These are phyloP conservation scores for Didymodactylos carnosus DNA, from an alignment of 2,888 invertebrate genomes.

Conservation along the genomic window DNA sequence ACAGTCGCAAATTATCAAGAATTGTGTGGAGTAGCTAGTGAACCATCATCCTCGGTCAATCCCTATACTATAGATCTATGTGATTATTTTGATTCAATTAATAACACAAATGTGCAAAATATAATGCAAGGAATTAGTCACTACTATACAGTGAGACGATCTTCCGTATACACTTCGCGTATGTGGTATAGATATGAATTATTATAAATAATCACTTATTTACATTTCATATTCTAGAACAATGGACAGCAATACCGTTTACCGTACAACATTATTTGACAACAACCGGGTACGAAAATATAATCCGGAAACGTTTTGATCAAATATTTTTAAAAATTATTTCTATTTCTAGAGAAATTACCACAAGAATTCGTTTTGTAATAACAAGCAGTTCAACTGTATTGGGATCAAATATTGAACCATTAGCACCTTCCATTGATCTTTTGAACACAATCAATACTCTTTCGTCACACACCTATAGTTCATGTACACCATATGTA, in stretches of 20 bases:
- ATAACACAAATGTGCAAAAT: neutral
- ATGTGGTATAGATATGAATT: too few species aligned
- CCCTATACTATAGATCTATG: neutral
- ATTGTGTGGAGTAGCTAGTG: neutral
- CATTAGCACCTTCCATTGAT: neutral
- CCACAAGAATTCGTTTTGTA: neutral
- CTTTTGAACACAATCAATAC: neutral
- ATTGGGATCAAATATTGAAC: neutral
- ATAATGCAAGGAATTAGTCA: neutral
- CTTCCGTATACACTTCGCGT: neutral
- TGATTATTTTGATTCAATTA: neutral
- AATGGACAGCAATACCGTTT: neutral
- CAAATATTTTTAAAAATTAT: too few species aligned
- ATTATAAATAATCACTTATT: neutral
- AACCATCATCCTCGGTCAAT: neutral
- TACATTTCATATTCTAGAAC: neutral
- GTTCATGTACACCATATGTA: neutral
- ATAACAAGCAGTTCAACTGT: neutral
- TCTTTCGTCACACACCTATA: neutral
- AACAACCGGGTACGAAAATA: too few species aligned
- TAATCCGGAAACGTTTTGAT: too few species aligned
- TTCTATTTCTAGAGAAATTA: too few species aligned
- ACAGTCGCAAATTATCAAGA: neutral
- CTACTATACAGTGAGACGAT: neutral
- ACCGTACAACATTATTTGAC: neutral